Percentiles rank a stretch among this genome's conserved stretches.
phyloP scores from a whole-genome alignment of 2,888 invertebrate species.

The Mythimna ferrago region DNA sequence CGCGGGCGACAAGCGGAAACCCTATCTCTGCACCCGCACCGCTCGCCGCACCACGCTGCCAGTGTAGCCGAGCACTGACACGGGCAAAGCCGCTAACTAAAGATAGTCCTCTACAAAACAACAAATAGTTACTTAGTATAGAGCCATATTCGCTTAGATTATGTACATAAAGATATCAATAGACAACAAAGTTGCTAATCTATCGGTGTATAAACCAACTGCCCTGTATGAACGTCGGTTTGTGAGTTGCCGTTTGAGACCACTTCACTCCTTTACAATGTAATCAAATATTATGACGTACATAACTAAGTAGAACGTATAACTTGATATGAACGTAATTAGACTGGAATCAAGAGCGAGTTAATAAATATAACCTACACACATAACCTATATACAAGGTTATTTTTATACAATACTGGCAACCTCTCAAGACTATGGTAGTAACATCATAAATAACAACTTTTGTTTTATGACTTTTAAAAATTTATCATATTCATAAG shows the following conservation, averaged over 20 bases:
- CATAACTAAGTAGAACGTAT: not conserved
- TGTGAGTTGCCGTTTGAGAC: not conserved
- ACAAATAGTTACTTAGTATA: constrained; percentile 19
- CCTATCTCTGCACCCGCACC: too few species aligned
- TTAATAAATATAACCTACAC: too few species aligned
- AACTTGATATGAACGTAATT: not conserved
- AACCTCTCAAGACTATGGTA: too few species aligned
- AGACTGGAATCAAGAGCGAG: not conserved
- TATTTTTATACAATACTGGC: too few species aligned
- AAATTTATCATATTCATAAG: too few species aligned
- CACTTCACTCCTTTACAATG: constrained; percentile 6
- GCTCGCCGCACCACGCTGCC: too few species aligned
- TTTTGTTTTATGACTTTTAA: too few species aligned
- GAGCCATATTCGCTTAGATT: not conserved
- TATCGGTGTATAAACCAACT: constrained; percentile 3
- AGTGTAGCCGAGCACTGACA: too few species aligned
- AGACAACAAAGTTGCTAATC: constrained; percentile 23
- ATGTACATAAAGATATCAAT: constrained; percentile 11
- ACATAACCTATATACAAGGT: too few species aligned
- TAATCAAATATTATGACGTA: not conserved
- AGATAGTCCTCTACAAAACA: not conserved
- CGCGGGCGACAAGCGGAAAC: too few species aligned
- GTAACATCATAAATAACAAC: too few species aligned
- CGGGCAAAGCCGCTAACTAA: not conserved
- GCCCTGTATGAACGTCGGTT: not conserved